Conservation (phyloP, 2,888 invertebrate species). For the Globia sparganii region DNA sequence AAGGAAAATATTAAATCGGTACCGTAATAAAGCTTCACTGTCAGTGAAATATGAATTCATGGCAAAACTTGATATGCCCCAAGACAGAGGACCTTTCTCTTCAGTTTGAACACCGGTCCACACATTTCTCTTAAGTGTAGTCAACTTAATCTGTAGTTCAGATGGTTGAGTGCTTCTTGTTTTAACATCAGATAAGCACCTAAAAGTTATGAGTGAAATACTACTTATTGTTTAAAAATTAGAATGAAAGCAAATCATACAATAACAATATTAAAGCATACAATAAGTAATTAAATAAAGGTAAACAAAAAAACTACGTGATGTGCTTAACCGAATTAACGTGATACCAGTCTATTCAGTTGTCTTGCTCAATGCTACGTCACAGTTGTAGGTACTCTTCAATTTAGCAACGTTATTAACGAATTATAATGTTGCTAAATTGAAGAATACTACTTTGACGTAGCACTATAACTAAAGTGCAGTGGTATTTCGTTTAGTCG, state of each 20-base stretch:
- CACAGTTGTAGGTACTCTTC: too few species aligned
- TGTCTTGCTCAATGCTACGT: too few species aligned
- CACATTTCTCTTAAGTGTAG: conserved; percentile 92
- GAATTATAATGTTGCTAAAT: too few species aligned
- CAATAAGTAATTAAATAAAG: too few species aligned
- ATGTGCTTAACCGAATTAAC: too few species aligned
- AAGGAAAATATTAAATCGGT: conserved; percentile 24
- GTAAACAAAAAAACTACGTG: too few species aligned
- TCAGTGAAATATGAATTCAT: conserved; percentile 90
- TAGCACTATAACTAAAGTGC: too few species aligned
- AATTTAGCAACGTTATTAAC: too few species aligned
- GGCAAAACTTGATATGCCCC: conserved; percentile 92
- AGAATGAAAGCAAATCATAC: neutral
- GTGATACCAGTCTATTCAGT: too few species aligned
- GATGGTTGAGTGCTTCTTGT: conserved; percentile 86
- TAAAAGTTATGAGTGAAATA: conserved; percentile 62
- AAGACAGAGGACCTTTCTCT: conserved; percentile 91
- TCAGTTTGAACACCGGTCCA: conserved; percentile 92
- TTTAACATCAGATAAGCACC: conserved; percentile 85
- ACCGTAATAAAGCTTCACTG: conserved; percentile 91
- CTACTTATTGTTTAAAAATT: neutral
- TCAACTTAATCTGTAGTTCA: conserved; percentile 92
- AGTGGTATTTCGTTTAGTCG: too few species aligned
- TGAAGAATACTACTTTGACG: too few species aligned
- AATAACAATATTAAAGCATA: too few species aligned